Conservation (phyloP, 2,797 vertebrate species). For the Lindbergichthys nudifrons region DNA sequence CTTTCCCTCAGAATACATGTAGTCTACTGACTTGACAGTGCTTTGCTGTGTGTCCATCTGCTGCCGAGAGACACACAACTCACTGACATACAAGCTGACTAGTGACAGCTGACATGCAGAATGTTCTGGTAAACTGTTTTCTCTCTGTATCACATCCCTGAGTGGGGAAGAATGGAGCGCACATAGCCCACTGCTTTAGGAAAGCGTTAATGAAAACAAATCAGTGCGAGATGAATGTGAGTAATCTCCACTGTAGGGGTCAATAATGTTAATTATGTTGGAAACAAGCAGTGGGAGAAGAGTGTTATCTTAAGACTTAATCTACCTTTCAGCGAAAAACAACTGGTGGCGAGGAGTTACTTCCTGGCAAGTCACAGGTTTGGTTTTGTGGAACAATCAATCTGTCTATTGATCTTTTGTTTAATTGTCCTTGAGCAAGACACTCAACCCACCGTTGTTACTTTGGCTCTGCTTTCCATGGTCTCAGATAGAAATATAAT, state of each 20-base stretch:
- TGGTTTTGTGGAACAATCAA: conserved; percentile 40
- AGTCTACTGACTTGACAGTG: conserved; percentile 21
- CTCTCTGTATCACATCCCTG: background rate
- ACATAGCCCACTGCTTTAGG: conserved; percentile 5
- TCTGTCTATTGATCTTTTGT: conserved; percentile 30
- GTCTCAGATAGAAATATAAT: conserved; percentile 6
- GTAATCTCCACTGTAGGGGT: conserved; percentile 43
- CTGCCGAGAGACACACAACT: conserved; percentile 1
- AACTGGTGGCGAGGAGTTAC: conserved; percentile 18
- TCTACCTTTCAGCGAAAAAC: conserved; percentile 40
- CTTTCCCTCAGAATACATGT: conserved; percentile 27
- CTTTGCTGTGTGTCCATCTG: conserved; percentile 9
- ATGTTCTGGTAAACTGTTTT: conserved; percentile 15
- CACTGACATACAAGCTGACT: conserved; percentile 10
- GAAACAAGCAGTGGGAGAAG: conserved; percentile 33
- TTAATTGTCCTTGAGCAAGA: conserved; percentile 41
- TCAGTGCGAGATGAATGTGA: conserved; percentile 24
- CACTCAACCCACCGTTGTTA: conserved; percentile 34
- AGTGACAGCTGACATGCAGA: conserved; percentile 29
- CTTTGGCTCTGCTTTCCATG: conserved; percentile 3
- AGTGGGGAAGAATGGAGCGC: background rate
- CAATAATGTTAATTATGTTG: conserved; percentile 62
- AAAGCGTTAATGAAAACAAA: conserved; percentile 42
- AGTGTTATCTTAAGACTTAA: conserved; percentile 37
- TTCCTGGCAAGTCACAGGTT: conserved; percentile 39